These are phyloP conservation scores for Enteromius viviparus DNA, from an alignment of 2,797 vertebrate species.

Conservation along the genomic window DNA sequence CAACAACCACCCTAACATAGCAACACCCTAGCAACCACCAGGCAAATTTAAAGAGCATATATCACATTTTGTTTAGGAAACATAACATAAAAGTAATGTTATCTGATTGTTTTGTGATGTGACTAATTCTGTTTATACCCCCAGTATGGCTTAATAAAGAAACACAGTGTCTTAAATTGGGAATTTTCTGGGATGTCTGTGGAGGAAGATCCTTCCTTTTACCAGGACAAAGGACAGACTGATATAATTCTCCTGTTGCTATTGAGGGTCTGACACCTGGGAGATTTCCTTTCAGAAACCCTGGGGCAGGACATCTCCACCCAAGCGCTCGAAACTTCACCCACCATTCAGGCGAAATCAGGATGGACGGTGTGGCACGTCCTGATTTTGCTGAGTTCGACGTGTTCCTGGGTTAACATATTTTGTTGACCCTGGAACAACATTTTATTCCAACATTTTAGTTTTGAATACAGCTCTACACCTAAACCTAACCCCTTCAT, in stretches of 20 bases:
- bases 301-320: slow-evolving; percentile 46
- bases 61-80: slow-evolving; percentile 1
- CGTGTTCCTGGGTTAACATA: no score
- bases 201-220: slow-evolving; percentile 50
- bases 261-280: slow-evolving; percentile 39
- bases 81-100: background rate
- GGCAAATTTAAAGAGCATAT: background rate
- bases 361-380: background rate
- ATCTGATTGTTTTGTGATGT: background rate
- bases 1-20: background rate
- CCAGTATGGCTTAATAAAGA: background rate
- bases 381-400: no score
- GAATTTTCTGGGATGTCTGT: slow-evolving; percentile 36
- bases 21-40: background rate
- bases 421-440: no score
- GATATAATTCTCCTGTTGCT: slow-evolving; percentile 44
- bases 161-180: background rate
- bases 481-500: no score
- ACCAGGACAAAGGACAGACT: slow-evolving; percentile 43
- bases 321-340: slow-evolving; percentile 30
- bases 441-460: no score
- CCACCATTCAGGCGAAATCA: background rate
- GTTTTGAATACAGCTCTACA: no score
- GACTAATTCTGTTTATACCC: background rate
- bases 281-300: slow-evolving; percentile 58